These are phyloP conservation scores for Phylloscopus collybita DNA, from an alignment of 2,797 vertebrate genomes.

Conservation along the genomic window DNA sequence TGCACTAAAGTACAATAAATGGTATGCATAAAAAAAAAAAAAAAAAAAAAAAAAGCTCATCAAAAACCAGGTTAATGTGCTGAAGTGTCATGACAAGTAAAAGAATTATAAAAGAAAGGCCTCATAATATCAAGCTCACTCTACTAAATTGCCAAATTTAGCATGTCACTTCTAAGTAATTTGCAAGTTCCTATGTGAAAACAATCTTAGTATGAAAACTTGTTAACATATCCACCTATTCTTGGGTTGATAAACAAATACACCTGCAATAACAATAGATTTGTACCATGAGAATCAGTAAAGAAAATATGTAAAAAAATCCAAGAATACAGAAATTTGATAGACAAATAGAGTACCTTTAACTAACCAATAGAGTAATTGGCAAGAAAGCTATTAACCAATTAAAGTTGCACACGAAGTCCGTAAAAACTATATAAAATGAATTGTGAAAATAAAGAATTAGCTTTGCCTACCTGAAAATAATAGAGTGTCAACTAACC, in stretches of 20 bases:
- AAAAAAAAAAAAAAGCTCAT: neutral
- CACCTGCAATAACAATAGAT: neutral
- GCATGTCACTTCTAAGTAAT: neutral
- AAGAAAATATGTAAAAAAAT: neutral
- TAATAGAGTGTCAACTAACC: neutral
- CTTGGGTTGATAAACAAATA: neutral
- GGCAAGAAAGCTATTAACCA: neutral
- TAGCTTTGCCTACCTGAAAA: neutral
- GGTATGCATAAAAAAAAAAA: neutral
- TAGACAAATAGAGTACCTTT: neutral
- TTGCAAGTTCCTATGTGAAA: neutral
- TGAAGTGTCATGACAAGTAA: neutral
- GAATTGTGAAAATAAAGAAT: neutral
- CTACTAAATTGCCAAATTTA: neutral
- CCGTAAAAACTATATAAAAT: neutral
- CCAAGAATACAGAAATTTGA: neutral
- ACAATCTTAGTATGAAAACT: neutral
- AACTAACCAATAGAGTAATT: neutral
- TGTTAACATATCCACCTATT: neutral
- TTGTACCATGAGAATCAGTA: neutral
- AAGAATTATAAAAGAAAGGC: neutral
- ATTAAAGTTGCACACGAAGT: neutral
- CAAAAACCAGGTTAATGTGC: neutral
- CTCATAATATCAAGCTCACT: neutral
- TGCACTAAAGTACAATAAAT: neutral